These are phyloP conservation scores for Frankliniella intonsa DNA, from an alignment of 2,888 invertebrate species.

Conservation along the genomic window DNA sequence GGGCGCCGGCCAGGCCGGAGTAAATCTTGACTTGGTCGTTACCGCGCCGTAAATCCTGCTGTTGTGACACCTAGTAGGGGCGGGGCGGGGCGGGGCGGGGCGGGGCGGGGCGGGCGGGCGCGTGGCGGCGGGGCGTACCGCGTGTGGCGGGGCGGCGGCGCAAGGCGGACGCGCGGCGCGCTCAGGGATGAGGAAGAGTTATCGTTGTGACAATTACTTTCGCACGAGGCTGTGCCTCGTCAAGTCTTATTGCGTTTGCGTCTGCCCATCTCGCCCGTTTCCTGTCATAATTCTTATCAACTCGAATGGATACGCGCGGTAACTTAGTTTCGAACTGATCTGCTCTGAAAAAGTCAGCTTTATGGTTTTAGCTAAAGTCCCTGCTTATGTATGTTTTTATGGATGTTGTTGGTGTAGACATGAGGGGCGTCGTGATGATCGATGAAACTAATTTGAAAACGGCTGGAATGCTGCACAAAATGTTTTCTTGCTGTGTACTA, in stretches of 20 bases:
- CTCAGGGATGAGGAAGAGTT: neutral
- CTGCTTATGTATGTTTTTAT: neutral
- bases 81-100: neutral
- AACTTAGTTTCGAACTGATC: too few species aligned
- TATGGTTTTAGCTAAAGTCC: too few species aligned
- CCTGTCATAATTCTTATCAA: too few species aligned
- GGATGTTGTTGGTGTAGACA: too few species aligned
- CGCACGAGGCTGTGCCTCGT: too few species aligned
- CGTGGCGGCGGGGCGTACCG: too few species aligned
- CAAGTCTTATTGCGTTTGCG: too few species aligned
- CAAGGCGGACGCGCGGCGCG: neutral
- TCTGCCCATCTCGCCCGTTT: too few species aligned
- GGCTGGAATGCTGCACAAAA: neutral
- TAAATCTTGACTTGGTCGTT: slow-evolving; percentile 22
- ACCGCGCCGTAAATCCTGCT: slow-evolving; percentile 14
- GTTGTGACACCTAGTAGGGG: slow-evolving; percentile 3
- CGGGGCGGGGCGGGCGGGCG: neutral
- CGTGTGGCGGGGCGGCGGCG: neutral
- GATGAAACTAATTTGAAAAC: too few species aligned
- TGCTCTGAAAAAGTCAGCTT: too few species aligned
- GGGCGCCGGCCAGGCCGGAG: neutral
- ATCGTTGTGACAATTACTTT: neutral
- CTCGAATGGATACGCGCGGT: too few species aligned
- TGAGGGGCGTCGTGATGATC: too few species aligned
- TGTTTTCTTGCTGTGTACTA: neutral